Evolutionary conservation across 2,888 invertebrate genomes (phyloP).

Genomic region (Schizaphis graminum): DNA sequence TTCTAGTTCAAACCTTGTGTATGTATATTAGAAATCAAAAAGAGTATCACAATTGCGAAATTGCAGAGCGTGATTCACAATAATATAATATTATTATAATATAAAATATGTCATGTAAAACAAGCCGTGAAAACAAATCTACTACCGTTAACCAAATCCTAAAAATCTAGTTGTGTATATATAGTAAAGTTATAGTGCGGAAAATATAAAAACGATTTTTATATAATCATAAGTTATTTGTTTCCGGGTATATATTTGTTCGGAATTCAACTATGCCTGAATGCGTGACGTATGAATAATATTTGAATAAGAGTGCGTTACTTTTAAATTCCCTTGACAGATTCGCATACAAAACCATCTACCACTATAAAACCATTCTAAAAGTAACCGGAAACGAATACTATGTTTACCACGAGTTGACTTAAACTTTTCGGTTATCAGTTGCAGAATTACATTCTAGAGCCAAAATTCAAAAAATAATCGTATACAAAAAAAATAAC

Average conservation of each 20-base stretch:
- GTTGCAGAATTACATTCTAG: background rate
- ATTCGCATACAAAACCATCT: background rate
- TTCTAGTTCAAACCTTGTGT: background rate
- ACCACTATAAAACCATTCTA: background rate
- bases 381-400: background rate
- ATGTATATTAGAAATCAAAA: background rate
- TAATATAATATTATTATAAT: background rate
- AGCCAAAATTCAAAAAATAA: background rate
- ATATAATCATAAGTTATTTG: background rate
- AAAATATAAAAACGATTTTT: background rate
- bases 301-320: constrained; percentile 18
- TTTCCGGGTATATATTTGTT: background rate
- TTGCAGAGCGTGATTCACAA: background rate
- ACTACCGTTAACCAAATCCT: background rate
- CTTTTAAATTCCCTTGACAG: constrained; percentile 17
- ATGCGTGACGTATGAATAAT: constrained; percentile 2
- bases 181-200: background rate
- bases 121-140: background rate
- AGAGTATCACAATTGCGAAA: background rate
- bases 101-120: background rate
- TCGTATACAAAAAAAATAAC: background rate
- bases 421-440: background rate
- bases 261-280: background rate
- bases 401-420: background rate
- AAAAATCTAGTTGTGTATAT: background rate